phyloP scores from a whole-genome alignment of 2,797 vertebrate genomes.

The Neoniphon sammara region DNA sequence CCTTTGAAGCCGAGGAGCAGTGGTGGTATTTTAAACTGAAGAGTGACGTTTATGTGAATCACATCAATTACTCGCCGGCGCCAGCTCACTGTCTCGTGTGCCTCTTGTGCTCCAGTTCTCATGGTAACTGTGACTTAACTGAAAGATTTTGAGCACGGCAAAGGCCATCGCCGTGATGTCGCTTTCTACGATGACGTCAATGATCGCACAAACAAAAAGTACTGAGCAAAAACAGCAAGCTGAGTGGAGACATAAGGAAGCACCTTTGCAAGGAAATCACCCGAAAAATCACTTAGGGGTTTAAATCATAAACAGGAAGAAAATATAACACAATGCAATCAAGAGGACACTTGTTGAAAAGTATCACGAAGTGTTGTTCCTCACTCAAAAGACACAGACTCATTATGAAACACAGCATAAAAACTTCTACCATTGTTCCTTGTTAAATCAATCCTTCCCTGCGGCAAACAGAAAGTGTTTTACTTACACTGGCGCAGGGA shows the following conservation, averaged over 20 bases:
- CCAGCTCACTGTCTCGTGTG: conserved; percentile 33
- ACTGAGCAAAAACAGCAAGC: background rate
- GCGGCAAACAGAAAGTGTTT: conserved; percentile 54
- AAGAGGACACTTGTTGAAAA: too few relatives aligned
- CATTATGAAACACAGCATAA: background rate
- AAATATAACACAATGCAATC: too few relatives aligned
- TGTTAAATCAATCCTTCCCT: conserved; percentile 52
- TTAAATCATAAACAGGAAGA: too few relatives aligned
- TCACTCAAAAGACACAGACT: conserved; percentile 7
- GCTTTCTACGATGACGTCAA: background rate
- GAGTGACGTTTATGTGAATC: conserved; percentile 51
- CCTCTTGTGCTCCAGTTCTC: conserved; percentile 1
- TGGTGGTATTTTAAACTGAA: conserved; percentile 29
- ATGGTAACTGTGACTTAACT: background rate
- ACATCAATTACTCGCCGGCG: conserved; percentile 34
- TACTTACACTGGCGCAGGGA: conserved; percentile 49
- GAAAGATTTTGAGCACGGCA: background rate
- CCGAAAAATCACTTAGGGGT: too few relatives aligned
- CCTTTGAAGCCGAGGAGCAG: conserved; percentile 18
- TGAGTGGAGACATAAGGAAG: too few relatives aligned
- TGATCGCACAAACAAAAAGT: background rate
- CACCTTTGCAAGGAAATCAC: too few relatives aligned
- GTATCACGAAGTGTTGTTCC: too few relatives aligned
- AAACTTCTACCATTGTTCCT: conserved; percentile 36
- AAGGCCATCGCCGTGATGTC: background rate